Percentiles rank a stretch among this genome's conserved stretches.
These are phyloP conservation scores for Acanthornis magna DNA, from an alignment of 2,797 vertebrate species.

Conservation along the genomic window DNA sequence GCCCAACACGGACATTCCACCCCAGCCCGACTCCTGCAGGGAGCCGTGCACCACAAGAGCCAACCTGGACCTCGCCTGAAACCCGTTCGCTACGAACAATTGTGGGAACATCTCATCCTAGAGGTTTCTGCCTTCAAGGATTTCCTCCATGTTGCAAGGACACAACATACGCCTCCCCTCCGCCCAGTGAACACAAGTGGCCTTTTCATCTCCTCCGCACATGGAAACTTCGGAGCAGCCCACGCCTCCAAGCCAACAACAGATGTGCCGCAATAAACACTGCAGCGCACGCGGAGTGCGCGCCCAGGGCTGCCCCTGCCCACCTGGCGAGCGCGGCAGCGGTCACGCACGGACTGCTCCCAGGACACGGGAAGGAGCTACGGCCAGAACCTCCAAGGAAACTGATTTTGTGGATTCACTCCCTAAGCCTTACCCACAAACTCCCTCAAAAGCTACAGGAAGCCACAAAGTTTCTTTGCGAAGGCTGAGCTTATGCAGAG, in stretches of 20 bases:
- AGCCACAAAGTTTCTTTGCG: rapidly evolving
- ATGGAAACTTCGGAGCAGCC: background rate
- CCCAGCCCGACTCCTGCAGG: background rate
- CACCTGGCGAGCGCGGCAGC: background rate
- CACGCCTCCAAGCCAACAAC: background rate
- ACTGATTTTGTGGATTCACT: background rate
- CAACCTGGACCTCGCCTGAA: background rate
- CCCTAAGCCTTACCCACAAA: background rate
- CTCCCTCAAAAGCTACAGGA: background rate
- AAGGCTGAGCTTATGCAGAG: background rate
- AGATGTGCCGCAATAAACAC: background rate
- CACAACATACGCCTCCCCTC: background rate
- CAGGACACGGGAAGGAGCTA: background rate
- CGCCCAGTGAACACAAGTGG: rapidly evolving
- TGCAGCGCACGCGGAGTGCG: rapidly evolving
- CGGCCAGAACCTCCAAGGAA: background rate
- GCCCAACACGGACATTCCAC: rapidly evolving
- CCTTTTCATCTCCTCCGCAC: conserved; percentile 13
- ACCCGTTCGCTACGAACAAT: rapidly evolving
- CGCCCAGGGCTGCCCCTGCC: background rate
- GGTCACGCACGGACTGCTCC: rapidly evolving
- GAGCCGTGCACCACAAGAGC: background rate
- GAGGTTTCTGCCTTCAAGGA: conserved; percentile 19
- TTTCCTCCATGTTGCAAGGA: background rate
- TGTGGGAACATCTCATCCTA: background rate